Evolutionary conservation across 2,888 invertebrate genomes (phyloP).

Genomic region (Nomada ferruginata): DNA sequence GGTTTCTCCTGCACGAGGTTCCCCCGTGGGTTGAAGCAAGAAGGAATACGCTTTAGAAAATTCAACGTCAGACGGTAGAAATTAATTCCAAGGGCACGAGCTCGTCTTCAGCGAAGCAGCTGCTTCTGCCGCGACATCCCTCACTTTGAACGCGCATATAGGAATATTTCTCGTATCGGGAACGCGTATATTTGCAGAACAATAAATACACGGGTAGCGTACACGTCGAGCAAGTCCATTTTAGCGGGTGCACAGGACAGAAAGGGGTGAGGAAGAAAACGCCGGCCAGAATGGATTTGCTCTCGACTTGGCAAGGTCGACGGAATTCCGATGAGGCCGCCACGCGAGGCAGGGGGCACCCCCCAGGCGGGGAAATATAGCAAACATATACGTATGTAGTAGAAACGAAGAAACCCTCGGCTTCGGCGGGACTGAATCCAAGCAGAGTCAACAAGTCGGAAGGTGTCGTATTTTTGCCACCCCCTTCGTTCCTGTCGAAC

Average conservation of each 20-base stretch:
- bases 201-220: slow-evolving; percentile 39
- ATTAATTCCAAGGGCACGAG: not conserved
- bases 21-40: no score
- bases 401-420: slow-evolving; percentile 59
- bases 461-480: slow-evolving; percentile 57
- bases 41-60: no score
- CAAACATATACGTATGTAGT: slow-evolving; percentile 4
- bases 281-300: slow-evolving; percentile 76
- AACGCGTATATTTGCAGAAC: slow-evolving; percentile 36
- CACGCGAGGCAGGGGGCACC: slow-evolving; percentile 33
- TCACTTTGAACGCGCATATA: slow-evolving; percentile 11
- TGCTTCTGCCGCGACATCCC: not conserved
- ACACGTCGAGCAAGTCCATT: slow-evolving; percentile 12
- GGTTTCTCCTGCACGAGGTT: no score
- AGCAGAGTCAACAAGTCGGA: slow-evolving; percentile 67
- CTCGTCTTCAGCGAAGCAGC: no score
- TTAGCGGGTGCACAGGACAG: slow-evolving; percentile 24
- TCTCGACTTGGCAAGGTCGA: slow-evolving; percentile 75
- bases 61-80: not conserved
- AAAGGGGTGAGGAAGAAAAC: slow-evolving; percentile 27
- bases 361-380: not conserved
- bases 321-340: slow-evolving; percentile 80
- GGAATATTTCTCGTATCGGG: slow-evolving; percentile 12
- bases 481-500: not conserved
- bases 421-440: slow-evolving; percentile 56